Conservation (phyloP, 2,888 invertebrate genomes). For the Macrosiphum euphorbiae region DNA sequence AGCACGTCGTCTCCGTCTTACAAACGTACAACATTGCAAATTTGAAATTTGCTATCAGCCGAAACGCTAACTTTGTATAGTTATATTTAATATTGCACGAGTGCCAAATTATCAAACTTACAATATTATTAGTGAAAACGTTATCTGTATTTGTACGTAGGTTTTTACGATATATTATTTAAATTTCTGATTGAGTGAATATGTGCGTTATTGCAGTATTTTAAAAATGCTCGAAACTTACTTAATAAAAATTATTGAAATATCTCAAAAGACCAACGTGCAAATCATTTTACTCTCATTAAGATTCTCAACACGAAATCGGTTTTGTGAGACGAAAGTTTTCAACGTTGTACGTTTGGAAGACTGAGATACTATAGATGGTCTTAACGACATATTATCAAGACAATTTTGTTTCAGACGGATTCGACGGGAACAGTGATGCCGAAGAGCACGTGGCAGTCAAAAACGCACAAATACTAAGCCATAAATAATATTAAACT, state of each 20-base stretch:
- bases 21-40: neutral
- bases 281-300: neutral
- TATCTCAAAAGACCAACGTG: neutral
- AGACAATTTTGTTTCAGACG: neutral
- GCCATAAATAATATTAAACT: neutral
- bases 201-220: neutral
- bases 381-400: neutral
- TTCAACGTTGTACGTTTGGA: neutral
- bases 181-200: neutral
- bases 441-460: neutral
- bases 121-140: neutral
- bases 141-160: neutral
- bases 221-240: neutral
- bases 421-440: neutral
- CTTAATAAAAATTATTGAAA: neutral
- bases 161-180: neutral
- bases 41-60: neutral
- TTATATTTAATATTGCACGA: neutral
- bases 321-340: neutral
- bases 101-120: neutral
- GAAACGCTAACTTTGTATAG: neutral
- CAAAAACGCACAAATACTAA: neutral
- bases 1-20: neutral
- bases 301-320: neutral
- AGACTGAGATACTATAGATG: neutral